phyloP scores from a whole-genome alignment of 2,888 invertebrate genomes.

The Reticulitermes lucifugus region DNA sequence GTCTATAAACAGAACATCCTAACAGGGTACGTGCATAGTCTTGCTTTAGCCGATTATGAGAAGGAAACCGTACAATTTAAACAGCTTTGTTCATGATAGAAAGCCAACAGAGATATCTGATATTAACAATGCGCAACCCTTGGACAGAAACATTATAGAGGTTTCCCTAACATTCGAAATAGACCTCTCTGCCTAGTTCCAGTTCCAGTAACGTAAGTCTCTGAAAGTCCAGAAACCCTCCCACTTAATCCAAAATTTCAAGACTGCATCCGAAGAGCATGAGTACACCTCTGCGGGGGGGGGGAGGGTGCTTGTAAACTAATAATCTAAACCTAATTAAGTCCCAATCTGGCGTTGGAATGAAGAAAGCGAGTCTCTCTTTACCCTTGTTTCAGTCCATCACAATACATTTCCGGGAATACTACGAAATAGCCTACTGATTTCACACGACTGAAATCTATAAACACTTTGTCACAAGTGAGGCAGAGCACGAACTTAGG shows the following conservation, averaged over 20 bases:
- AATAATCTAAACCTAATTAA: constrained; percentile 21
- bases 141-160: neutral
- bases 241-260: neutral
- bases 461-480: too few relatives aligned
- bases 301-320: neutral
- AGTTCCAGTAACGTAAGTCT: neutral
- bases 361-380: neutral
- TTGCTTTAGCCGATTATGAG: neutral
- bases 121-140: neutral
- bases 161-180: neutral
- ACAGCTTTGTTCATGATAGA: neutral
- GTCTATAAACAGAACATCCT: too few relatives aligned
- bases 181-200: neutral
- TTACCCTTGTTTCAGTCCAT: neutral
- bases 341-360: constrained; percentile 20
- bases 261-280: neutral
- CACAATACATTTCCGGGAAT: neutral
- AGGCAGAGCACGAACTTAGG: too few relatives aligned
- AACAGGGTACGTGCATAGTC: neutral
- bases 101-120: neutral
- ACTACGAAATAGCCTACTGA: neutral
- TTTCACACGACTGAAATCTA: too few relatives aligned
- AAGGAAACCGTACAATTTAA: neutral
- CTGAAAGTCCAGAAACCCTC: neutral
- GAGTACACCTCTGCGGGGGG: neutral